These are phyloP conservation scores for Didymodactylos carnosus DNA, from an alignment of 2,888 invertebrate genomes.

Conservation along the genomic window DNA sequence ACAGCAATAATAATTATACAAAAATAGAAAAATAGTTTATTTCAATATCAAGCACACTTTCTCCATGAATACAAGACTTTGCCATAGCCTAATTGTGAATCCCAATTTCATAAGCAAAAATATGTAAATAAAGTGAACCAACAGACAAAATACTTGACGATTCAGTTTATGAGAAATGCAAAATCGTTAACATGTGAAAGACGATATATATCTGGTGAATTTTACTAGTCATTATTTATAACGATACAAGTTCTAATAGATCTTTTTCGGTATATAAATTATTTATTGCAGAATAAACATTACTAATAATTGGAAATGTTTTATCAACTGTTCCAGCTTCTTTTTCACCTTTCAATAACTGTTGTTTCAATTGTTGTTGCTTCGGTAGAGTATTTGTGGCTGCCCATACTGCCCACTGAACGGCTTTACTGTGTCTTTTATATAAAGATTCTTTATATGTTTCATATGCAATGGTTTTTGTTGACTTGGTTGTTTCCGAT, in stretches of 20 bases:
- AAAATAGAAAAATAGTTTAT: too few species aligned
- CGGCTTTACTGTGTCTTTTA: background rate
- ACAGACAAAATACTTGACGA: too few species aligned
- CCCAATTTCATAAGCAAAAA: too few species aligned
- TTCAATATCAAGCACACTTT: too few species aligned
- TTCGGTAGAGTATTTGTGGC: background rate
- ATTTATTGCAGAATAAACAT: background rate
- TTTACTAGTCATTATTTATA: too few species aligned
- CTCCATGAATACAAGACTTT: too few species aligned
- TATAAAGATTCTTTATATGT: background rate
- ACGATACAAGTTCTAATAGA: background rate
- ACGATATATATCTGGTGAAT: too few species aligned
- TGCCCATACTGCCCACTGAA: background rate
- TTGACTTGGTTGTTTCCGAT: background rate
- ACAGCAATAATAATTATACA: too few species aligned
- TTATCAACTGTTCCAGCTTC: background rate
- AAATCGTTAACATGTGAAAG: too few species aligned
- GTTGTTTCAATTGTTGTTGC: background rate
- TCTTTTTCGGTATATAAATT: background rate
- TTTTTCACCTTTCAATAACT: background rate
- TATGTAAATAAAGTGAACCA: too few species aligned
- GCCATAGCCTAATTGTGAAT: too few species aligned
- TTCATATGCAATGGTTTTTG: background rate
- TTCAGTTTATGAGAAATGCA: too few species aligned
- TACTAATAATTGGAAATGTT: background rate